Percentiles rank a stretch among this genome's conserved stretches.
These are phyloP conservation scores for Furcifer pardalis DNA, from an alignment of 2,797 vertebrate genomes.

Conservation along the genomic window DNA sequence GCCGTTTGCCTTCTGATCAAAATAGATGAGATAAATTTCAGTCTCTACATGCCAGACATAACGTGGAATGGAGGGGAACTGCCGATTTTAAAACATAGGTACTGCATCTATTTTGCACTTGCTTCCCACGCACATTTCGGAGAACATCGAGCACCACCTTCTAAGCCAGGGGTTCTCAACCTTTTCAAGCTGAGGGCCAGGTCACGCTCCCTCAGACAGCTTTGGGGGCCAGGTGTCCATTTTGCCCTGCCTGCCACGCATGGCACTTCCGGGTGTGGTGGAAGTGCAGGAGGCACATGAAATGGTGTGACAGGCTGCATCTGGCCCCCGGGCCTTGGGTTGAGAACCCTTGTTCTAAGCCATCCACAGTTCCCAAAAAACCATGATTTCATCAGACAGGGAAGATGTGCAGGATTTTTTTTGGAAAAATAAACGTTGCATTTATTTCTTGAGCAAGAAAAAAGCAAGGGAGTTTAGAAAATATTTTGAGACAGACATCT, in stretches of 20 bases:
- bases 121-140: neutral
- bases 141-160: neutral
- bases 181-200: no score
- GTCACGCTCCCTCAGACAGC: no score
- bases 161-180: no score
- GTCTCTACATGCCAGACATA: neutral
- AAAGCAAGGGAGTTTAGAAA: neutral
- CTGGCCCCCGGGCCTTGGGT: no score
- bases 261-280: no score
- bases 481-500: neutral
- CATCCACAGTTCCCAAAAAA: no score
- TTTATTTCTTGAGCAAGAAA: neutral
- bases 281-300: no score
- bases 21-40: neutral
- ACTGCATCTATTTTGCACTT: neutral
- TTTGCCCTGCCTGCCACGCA: no score
- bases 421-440: neutral
- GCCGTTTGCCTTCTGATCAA: neutral
- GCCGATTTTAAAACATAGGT: neutral
- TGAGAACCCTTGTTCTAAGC: no score
- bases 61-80: neutral
- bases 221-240: no score
- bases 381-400: neutral
- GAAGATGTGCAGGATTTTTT: neutral
- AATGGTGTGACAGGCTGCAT: no score